Percentiles rank a stretch among this genome's conserved stretches.
Evolutionary conservation across 2,113 vertebrate genomes (phyloP).

Genomic region (Synchiropus splendidus): DNA sequence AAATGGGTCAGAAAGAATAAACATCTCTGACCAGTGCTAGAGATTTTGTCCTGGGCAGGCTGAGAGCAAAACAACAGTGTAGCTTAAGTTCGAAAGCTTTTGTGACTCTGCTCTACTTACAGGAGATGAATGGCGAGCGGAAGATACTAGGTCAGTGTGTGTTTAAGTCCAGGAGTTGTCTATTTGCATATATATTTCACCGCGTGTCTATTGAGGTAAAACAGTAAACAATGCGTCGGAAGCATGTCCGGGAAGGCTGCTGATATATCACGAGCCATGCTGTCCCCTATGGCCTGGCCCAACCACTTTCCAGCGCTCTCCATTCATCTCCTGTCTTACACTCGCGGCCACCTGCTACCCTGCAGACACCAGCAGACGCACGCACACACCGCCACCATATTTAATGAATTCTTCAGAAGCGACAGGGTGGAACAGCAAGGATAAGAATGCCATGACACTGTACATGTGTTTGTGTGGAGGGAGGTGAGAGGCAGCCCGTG

Average conservation of each 20-base stretch:
- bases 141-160: conserved; percentile 48
- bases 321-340: conserved; percentile 56
- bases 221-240: too few species aligned
- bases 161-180: conserved; percentile 21
- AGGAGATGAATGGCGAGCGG: conserved; percentile 52
- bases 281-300: conserved; percentile 56
- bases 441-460: conserved; percentile 19
- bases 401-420: conserved; percentile 31
- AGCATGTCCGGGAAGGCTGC: conserved; percentile 24
- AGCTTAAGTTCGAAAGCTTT: conserved; percentile 42
- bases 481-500: conserved; percentile 20
- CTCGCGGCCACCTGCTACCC: conserved; percentile 61
- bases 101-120: conserved; percentile 61
- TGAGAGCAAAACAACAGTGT: conserved; percentile 24
- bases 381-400: conserved; percentile 5
- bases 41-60: conserved; percentile 9
- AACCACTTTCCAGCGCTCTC: conserved; percentile 49
- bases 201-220: conserved; percentile 6
- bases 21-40: conserved; percentile 41
- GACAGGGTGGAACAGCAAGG: conserved; percentile 8
- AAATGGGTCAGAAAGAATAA: conserved; percentile 67
- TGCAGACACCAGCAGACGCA: conserved; percentile 5
- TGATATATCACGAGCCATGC: conserved; percentile 57
- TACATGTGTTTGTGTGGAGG: conserved; percentile 4
- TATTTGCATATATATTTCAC: conserved; percentile 9